A percentile compares a stretch with the other conserved stretches of the same genome.
These are phyloP conservation scores for Morpho helenor DNA, from an alignment of 2,888 invertebrate genomes.

Conservation along the genomic window DNA sequence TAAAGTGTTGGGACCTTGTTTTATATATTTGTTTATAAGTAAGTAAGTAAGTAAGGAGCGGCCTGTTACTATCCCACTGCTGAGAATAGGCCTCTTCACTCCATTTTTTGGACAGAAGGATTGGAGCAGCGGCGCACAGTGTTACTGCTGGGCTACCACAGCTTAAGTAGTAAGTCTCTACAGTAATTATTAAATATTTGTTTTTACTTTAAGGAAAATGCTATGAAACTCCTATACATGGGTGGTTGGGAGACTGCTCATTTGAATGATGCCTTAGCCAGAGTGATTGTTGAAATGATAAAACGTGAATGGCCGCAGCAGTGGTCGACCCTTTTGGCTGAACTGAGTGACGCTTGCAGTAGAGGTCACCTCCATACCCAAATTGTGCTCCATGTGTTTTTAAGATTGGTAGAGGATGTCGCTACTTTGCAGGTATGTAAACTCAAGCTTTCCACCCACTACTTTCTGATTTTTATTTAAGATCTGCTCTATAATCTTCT, in stretches of 20 bases:
- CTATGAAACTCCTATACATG: constrained; percentile 91
- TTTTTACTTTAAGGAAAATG: constrained; percentile 81
- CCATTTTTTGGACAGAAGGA: no score
- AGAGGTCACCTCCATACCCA: constrained; percentile 94
- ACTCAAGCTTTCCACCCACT: not conserved
- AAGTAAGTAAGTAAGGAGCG: no score
- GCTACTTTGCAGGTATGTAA: constrained; percentile 87
- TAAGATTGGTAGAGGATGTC: constrained; percentile 95
- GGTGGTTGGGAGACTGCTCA: constrained; percentile 87
- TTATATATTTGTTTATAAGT: no score
- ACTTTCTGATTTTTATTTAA: no score
- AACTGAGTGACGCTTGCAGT: constrained; percentile 89
- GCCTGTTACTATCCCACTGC: no score
- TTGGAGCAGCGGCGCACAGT: no score
- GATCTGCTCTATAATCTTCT: no score
- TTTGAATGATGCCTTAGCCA: constrained; percentile 90
- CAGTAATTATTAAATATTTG: no score
- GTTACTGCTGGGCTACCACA: no score
- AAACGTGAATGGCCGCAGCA: constrained; percentile 99
- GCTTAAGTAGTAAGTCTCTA: no score
- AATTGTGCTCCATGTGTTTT: constrained; percentile 91
- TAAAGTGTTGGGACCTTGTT: no score
- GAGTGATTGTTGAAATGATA: constrained; percentile 97
- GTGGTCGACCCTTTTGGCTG: constrained; percentile 92
- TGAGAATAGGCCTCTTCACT: no score